Conservation (phyloP, 2,888 invertebrate genomes). For the Lasioglossum lativentre region DNA sequence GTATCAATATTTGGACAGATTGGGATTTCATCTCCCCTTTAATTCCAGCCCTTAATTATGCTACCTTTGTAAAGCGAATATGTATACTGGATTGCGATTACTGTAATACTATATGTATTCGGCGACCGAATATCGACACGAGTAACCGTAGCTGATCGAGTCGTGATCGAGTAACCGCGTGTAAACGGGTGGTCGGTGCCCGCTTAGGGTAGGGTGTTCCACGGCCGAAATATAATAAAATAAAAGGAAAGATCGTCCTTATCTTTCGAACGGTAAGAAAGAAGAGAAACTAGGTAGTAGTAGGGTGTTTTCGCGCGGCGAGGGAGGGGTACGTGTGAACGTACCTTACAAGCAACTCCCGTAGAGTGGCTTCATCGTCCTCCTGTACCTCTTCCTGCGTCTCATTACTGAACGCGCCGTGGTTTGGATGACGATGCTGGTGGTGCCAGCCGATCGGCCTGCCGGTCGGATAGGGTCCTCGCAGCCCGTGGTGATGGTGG, state of each 20-base stretch:
- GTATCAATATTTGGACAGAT: background rate
- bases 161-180: background rate
- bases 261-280: background rate
- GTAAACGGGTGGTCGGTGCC: background rate
- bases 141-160: background rate
- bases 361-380: slow-evolving; percentile 96
- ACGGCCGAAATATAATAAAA: no score
- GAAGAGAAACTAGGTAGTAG: background rate
- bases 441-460: slow-evolving; percentile 84
- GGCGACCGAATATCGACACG: background rate
- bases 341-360: slow-evolving; percentile 97
- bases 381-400: slow-evolving; percentile 91
- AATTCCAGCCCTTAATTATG: no score
- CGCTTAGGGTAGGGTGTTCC: background rate
- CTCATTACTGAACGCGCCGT: slow-evolving; percentile 91
- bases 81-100: no score
- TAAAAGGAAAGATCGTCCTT: background rate
- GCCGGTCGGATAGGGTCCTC: slow-evolving; percentile 65
- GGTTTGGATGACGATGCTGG: slow-evolving; percentile 84
- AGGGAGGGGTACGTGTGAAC: slow-evolving; percentile 79
- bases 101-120: no score
- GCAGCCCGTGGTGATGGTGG: slow-evolving; percentile 72
- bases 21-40: no score
- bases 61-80: no score
- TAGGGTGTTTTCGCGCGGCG: background rate